These are phyloP conservation scores for Hydrotaea cyrtoneurina DNA, from an alignment of 2,888 invertebrate genomes.

Conservation along the genomic window DNA sequence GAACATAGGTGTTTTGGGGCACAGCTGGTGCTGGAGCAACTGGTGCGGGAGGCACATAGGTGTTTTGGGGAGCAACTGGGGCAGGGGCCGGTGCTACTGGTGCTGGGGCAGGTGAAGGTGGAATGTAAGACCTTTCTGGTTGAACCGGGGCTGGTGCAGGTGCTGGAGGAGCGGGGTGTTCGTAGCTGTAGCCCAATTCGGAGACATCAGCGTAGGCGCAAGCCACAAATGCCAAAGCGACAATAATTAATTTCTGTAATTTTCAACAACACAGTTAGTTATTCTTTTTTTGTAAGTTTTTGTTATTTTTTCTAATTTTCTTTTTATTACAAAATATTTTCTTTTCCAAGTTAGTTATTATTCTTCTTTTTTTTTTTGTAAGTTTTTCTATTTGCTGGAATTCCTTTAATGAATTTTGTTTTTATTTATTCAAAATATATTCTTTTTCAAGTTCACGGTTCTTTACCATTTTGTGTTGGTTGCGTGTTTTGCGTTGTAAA, in stretches of 20 bases:
- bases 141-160: constrained; percentile 59
- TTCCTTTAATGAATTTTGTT: background rate
- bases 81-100: constrained; percentile 60
- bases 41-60: constrained; percentile 62
- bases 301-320: background rate
- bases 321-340: background rate
- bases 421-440: background rate
- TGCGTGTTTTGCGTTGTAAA: constrained; percentile 31
- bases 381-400: background rate
- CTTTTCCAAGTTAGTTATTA: background rate
- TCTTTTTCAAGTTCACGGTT: background rate
- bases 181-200: constrained; percentile 74
- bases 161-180: constrained; percentile 65
- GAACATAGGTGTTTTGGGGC: constrained; percentile 14
- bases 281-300: constrained; percentile 4
- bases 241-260: constrained; percentile 73
- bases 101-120: constrained; percentile 58
- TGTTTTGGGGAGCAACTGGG: constrained; percentile 67
- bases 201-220: constrained; percentile 75
- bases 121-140: constrained; percentile 45
- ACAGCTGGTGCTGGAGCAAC: constrained; percentile 44
- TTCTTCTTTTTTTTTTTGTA: background rate
- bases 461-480: constrained; percentile 56
- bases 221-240: constrained; percentile 73
- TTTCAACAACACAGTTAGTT: constrained; percentile 9